Conservation (phyloP, 1,140 invertebrate species). For the Holcopasites calliopsidis region DNA sequence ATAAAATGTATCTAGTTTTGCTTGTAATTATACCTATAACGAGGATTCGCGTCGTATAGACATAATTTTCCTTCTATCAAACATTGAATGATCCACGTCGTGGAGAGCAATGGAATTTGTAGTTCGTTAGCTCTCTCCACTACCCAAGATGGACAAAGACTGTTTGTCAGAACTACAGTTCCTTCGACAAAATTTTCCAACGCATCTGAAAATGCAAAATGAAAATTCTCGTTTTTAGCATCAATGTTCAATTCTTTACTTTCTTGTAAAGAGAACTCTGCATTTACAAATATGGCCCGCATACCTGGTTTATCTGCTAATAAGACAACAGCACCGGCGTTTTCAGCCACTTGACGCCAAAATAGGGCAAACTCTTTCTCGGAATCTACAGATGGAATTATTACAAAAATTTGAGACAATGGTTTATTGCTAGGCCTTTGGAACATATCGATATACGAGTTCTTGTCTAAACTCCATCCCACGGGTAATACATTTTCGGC, state of each 20-base stretch:
- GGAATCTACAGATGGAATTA: slow-evolving; percentile 77
- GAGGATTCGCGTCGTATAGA: slow-evolving; percentile 64
- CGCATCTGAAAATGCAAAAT: slow-evolving; percentile 61
- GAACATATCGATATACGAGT: slow-evolving; percentile 77
- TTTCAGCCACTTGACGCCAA: slow-evolving; percentile 81
- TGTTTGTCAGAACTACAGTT: slow-evolving; percentile 79
- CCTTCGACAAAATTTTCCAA: slow-evolving; percentile 77
- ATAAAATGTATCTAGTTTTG: slow-evolving; percentile 25
- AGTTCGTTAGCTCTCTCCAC: slow-evolving; percentile 79
- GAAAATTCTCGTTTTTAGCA: background rate
- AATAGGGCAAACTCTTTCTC: slow-evolving; percentile 79
- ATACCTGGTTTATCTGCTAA: slow-evolving; percentile 72
- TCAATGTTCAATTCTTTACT: background rate
- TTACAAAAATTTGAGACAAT: slow-evolving; percentile 78
- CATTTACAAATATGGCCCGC: too few species aligned
- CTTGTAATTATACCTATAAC: slow-evolving; percentile 67
- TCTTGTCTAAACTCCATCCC: slow-evolving; percentile 80
- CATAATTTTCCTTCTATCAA: slow-evolving; percentile 81
- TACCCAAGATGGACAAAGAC: slow-evolving; percentile 80
- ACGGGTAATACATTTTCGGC: slow-evolving; percentile 78
- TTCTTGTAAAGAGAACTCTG: too few species aligned
- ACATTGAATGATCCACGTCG: slow-evolving; percentile 82
- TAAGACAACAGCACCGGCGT: slow-evolving; percentile 80
- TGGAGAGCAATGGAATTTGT: slow-evolving; percentile 81
- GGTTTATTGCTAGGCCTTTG: slow-evolving; percentile 78